These are phyloP conservation scores for Orcinus orca DNA, from an alignment of 2,113 vertebrate genomes.

Conservation along the genomic window DNA sequence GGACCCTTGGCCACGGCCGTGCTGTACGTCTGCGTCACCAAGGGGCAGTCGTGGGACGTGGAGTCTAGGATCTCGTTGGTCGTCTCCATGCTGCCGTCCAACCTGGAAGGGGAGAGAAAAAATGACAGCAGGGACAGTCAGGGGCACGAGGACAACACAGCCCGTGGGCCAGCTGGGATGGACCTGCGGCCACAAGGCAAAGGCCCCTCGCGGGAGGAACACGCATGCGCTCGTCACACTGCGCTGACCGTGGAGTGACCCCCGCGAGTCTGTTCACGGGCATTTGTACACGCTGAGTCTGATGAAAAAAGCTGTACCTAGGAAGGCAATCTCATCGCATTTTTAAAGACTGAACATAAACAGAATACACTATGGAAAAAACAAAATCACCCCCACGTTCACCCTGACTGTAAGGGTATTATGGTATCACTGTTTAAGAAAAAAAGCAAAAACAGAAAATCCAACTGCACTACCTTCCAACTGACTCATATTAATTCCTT, in stretches of 20 bases:
- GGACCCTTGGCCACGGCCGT: constrained; percentile 90
- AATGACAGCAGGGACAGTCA: accelerated
- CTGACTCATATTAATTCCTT: accelerated
- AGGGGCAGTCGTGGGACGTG: constrained; percentile 92
- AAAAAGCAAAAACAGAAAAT: neutral
- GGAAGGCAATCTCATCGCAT: accelerated
- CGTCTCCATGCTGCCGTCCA: constrained; percentile 95
- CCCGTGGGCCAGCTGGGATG: accelerated
- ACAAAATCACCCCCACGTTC: accelerated
- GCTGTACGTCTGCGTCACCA: constrained; percentile 92
- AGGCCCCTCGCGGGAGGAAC: accelerated
- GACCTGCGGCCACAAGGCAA: neutral
- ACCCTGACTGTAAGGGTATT: accelerated
- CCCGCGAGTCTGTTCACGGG: accelerated
- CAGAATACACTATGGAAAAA: neutral
- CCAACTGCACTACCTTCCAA: neutral
- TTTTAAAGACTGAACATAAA: neutral
- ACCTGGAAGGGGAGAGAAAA: constrained; percentile 78
- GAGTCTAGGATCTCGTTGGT: constrained; percentile 96
- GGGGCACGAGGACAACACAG: neutral
- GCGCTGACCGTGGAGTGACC: accelerated
- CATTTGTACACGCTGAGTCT: neutral
- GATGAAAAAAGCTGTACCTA: neutral
- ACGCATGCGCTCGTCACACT: accelerated
- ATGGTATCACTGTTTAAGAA: accelerated